Evolutionary conservation across 1,140 invertebrate species (phyloP).

Genomic region (Heliconius congener): DNA sequence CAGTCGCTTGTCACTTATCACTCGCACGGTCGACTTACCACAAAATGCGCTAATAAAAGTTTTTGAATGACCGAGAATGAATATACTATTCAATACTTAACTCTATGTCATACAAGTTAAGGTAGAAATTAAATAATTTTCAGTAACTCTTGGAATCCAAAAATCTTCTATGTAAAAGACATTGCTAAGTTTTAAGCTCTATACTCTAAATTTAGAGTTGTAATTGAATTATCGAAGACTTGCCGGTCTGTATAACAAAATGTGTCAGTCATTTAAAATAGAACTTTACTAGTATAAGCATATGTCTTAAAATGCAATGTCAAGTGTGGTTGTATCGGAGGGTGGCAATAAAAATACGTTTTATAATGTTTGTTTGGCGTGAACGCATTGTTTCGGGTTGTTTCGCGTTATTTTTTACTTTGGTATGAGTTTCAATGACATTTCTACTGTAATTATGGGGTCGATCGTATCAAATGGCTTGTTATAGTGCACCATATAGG

Average conservation of each 20-base stretch:
- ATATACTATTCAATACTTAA: background rate
- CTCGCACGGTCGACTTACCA: slow-evolving; percentile 57
- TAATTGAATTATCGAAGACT: background rate
- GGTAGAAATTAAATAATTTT: background rate
- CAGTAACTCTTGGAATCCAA: background rate
- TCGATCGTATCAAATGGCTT: slow-evolving; percentile 18
- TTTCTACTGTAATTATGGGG: slow-evolving; percentile 41
- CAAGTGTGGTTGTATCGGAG: background rate
- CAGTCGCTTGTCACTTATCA: slow-evolving; percentile 68
- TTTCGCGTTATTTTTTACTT: slow-evolving; percentile 34
- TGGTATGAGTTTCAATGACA: slow-evolving; percentile 42
- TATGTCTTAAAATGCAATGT: background rate
- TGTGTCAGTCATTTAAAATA: slow-evolving; percentile 7
- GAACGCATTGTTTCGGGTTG: slow-evolving; percentile 42
- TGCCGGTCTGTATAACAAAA: background rate
- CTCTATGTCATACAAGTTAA: background rate
- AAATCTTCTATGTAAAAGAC: background rate
- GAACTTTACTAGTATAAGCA: background rate
- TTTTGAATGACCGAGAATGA: slow-evolving; percentile 47
- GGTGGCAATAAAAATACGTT: slow-evolving; percentile 36
- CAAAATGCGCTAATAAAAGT: slow-evolving; percentile 69
- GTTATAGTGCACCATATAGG: slow-evolving; percentile 24
- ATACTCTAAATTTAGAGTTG: background rate
- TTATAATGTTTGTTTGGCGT: slow-evolving; percentile 44
- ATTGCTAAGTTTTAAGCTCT: background rate